Conservation (phyloP, 2,113 vertebrate genomes). For the Epinephelus fuscoguttatus region DNA sequence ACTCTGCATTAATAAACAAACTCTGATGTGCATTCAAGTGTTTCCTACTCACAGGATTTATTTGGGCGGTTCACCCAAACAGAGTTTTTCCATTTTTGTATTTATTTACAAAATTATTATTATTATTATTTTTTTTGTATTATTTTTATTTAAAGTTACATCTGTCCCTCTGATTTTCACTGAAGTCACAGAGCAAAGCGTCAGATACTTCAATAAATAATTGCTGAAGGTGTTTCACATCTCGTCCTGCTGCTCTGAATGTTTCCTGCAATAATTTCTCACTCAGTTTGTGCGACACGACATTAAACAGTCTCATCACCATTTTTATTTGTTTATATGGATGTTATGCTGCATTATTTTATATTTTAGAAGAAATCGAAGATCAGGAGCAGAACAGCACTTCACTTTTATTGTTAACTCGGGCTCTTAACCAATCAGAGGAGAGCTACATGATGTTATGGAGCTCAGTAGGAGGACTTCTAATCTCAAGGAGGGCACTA, state of each 20-base stretch:
- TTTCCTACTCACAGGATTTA: background rate
- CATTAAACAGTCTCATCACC: background rate
- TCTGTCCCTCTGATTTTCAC: background rate
- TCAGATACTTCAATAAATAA: too few species aligned
- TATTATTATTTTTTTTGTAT: background rate
- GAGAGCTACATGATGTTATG: too few species aligned
- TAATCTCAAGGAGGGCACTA: too few species aligned
- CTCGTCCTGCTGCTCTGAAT: background rate
- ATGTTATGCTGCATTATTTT: background rate
- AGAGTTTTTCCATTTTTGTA: background rate
- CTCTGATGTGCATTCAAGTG: background rate
- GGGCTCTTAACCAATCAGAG: too few species aligned
- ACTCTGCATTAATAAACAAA: background rate
- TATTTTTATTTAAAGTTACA: slow-evolving; percentile 9
- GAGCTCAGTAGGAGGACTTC: too few species aligned
- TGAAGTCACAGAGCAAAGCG: too few species aligned
- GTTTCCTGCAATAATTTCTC: background rate
- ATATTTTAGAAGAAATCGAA: too few species aligned
- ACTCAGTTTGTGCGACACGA: background rate
- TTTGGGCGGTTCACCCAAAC: background rate
- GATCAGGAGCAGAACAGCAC: too few species aligned
- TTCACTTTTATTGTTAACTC: too few species aligned
- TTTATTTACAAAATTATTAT: background rate
- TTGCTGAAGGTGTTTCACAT: background rate
- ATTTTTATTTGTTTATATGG: background rate